Evolutionary conservation across 2,113 vertebrate species (phyloP), one percentile per base, ranked within the genome.

Genomic region (Saguinus midas): DNA sequence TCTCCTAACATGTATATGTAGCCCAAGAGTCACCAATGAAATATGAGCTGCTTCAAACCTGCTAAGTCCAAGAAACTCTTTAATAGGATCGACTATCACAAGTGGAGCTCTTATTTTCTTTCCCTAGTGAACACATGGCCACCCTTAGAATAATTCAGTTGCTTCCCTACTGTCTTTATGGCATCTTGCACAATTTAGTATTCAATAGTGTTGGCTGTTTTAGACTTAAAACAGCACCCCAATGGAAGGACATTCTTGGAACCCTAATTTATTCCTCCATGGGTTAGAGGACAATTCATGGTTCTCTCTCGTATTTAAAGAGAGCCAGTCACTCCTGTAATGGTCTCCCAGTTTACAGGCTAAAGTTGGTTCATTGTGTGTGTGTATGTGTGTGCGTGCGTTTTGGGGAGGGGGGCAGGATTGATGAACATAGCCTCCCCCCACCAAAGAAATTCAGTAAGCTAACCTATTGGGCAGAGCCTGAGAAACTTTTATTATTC

Each of bases 21-120:
- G 97, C 94, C 96, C 87, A 86, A 85, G 90, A 98, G 95, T 96
- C 96, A 98, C 97, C 97, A 97, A 75, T 98, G 98, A 98, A 98
- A 98, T 96, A 93, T 37, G 97, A 98, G 97, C 96, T 57, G 93
- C 96, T 93, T 95, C 97, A 95, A 96, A 97, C 96, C 96, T 95
- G 96, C 92, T 97, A 97, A 97, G 96, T 93, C 95, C 70, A 88
- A 98, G 96, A 97, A 97, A 94, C 92, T 81, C 96, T 97, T 96
- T 97, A 96, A 97, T 94, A 95, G 93, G 70, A 91, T 96, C 91
- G 91, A 96, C 96, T 97, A 95, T 98, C 97, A 95, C 87, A 95
- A 82, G 97, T 27, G 83, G 92, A 95, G 66, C 96, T 92, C 87
- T 57, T 83, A 64, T 91, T 58, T 88, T 91, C 58, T 52, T 29